phyloP scores from a whole-genome alignment of 2,113 vertebrate genomes.

The Hucho hucho region DNA sequence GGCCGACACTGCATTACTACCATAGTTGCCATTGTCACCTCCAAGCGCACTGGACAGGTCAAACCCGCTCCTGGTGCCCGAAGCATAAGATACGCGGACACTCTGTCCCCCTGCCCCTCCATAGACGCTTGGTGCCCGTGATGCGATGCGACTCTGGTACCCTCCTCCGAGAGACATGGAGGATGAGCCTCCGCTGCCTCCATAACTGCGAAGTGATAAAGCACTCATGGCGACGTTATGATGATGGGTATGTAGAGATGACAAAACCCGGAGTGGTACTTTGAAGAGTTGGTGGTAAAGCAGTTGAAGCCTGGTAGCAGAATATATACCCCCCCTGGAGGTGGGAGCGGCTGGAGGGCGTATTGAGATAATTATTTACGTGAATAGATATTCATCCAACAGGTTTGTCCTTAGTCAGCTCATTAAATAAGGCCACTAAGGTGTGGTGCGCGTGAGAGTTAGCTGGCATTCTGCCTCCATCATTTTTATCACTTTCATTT shows the following conservation, averaged over 20 bases:
- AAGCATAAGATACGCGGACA: constrained; percentile 57
- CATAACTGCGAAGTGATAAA: background rate
- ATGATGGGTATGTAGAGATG: constrained; percentile 8
- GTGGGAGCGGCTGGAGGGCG: constrained; percentile 33
- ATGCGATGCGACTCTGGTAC: constrained; percentile 8
- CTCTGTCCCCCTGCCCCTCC: constrained; percentile 47
- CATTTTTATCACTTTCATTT: background rate
- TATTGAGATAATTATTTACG: constrained; percentile 15
- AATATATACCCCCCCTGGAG: constrained; percentile 30
- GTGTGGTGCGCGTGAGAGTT: background rate
- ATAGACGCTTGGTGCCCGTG: constrained; percentile 55
- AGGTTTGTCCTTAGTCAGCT: constrained; percentile 35
- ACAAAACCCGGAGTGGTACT: background rate
- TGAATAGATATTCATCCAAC: constrained; percentile 1
- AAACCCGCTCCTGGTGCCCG: constrained; percentile 29
- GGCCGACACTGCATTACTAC: rapidly evolving
- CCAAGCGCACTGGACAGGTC: constrained; percentile 21
- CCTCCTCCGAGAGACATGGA: constrained; percentile 36
- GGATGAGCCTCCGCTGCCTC: constrained; percentile 9
- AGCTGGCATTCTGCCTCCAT: background rate
- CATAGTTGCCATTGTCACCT: background rate
- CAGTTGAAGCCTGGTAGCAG: background rate
- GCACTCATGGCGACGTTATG: constrained; percentile 32
- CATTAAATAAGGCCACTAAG: background rate
- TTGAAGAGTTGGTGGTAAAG: constrained; percentile 22